A percentile compares a stretch with the other conserved stretches of the same genome.
phyloP scores from a whole-genome alignment of 2,797 vertebrate genomes.

The Sebastolobus altivelis region DNA sequence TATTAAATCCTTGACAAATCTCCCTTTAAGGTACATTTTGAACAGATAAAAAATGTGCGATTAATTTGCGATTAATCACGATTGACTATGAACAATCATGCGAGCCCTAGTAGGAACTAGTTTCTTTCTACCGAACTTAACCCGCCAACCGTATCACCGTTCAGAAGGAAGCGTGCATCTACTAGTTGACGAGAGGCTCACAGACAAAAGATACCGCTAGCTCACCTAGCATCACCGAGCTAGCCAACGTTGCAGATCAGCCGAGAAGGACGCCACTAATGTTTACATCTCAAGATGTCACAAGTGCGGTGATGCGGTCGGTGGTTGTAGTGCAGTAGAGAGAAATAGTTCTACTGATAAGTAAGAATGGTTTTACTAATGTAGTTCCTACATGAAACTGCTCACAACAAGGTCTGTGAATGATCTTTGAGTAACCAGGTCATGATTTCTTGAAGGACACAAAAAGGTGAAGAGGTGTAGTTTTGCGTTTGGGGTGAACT shows the following conservation, averaged over 20 bases:
- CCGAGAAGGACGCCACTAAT: not conserved
- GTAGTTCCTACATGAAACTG: not conserved
- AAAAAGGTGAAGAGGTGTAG: not conserved
- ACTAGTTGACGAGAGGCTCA: no score
- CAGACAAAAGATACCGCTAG: no score
- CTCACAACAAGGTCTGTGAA: no score
- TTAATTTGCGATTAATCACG: no score
- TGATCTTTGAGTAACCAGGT: no score
- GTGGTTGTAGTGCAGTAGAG: not conserved
- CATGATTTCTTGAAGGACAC: no score
- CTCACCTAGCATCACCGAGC: not conserved
- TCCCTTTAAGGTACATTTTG: no score
- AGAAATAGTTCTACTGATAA: not conserved
- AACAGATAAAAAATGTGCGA: no score
- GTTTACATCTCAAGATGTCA: not conserved
- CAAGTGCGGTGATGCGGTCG: accelerated
- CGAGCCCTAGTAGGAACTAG: no score
- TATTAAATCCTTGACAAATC: no score
- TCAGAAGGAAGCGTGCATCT: not conserved
- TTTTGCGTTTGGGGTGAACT: not conserved
- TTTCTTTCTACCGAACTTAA: not conserved
- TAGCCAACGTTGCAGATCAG: not conserved
- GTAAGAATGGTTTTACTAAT: no score
- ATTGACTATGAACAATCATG: no score
- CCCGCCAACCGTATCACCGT: not conserved